Percentiles rank a stretch among this genome's conserved stretches.
phyloP scores from a whole-genome alignment of 2,797 vertebrate species.

The Poeciliopsis presidionis region DNA sequence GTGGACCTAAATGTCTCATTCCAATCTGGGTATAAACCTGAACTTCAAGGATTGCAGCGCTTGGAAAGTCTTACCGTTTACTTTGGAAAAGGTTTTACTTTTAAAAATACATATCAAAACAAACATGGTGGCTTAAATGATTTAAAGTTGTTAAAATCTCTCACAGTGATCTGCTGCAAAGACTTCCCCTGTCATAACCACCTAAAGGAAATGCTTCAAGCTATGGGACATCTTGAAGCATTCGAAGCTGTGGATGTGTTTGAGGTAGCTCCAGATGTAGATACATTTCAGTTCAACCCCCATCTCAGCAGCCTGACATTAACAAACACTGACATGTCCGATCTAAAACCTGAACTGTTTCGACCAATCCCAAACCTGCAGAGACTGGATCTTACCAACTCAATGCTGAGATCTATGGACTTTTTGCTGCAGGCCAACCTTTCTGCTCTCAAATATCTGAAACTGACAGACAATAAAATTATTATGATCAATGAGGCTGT shows the following conservation, averaged over 20 bases:
- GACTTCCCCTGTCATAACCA: fast-evolving
- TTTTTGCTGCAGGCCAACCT: conserved; percentile 31
- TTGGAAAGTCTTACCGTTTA: conserved; percentile 27
- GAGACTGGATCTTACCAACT: conserved; percentile 22
- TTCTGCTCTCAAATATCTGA: conserved; percentile 15
- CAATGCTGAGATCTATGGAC: conserved; percentile 18
- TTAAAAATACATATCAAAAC: background rate
- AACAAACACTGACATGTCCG: background rate
- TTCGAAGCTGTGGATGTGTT: conserved; percentile 21
- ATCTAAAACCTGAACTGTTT: conserved; percentile 26
- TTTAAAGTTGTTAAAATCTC: conserved; percentile 7
- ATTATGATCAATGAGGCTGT: background rate
- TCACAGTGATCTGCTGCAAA: background rate
- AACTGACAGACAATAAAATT: conserved; percentile 12
- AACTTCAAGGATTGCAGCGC: background rate
- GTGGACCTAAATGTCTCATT: conserved; percentile 1
- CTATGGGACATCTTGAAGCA: conserved; percentile 21
- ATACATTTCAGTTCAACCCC: conserved; percentile 23
- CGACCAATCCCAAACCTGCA: conserved; percentile 28
- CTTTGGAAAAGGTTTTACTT: fast-evolving
- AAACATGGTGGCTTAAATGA: background rate
- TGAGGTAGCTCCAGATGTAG: background rate
- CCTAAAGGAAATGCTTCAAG: fast-evolving
- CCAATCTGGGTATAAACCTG: background rate
- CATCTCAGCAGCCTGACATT: conserved; percentile 23